phyloP scores from a whole-genome alignment of 2,113 vertebrate genomes.

The Actinemys pallida region DNA sequence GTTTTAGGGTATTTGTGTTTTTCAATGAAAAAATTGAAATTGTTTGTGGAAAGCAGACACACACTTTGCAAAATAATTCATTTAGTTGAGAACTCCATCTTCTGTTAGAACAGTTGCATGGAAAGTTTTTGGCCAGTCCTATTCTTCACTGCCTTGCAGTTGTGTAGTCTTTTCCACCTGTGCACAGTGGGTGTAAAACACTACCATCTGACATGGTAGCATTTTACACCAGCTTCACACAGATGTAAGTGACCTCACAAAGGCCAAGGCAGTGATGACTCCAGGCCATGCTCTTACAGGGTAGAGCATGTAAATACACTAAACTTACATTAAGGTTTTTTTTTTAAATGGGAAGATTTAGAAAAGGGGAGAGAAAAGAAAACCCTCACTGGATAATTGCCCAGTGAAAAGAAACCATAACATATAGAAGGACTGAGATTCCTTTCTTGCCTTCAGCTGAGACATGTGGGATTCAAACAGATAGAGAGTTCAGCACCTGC shows the following conservation, averaged over 20 bases:
- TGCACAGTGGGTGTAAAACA: background rate
- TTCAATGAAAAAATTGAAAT: background rate
- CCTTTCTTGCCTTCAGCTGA: rapidly evolving
- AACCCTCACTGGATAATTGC: background rate
- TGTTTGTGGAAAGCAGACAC: background rate
- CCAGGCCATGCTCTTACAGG: background rate
- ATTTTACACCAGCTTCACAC: background rate
- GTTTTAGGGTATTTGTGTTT: background rate
- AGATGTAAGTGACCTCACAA: background rate
- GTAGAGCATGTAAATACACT: background rate
- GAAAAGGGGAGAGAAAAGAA: background rate
- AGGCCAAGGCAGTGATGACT: background rate
- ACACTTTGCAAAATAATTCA: background rate
- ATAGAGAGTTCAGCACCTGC: background rate
- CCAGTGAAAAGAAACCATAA: constrained; percentile 4
- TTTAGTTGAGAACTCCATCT: background rate
- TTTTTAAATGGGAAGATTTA: background rate
- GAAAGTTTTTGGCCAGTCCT: background rate
- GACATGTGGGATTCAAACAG: background rate
- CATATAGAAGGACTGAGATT: background rate
- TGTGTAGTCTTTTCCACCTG: background rate
- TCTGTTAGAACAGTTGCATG: background rate
- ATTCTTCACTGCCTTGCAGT: background rate
- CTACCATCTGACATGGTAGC: background rate
- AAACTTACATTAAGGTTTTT: background rate